Percentiles rank a stretch among this genome's conserved stretches.
phyloP scores from a whole-genome alignment of 2,888 invertebrate genomes.

The Drosophila stalkeri region DNA sequence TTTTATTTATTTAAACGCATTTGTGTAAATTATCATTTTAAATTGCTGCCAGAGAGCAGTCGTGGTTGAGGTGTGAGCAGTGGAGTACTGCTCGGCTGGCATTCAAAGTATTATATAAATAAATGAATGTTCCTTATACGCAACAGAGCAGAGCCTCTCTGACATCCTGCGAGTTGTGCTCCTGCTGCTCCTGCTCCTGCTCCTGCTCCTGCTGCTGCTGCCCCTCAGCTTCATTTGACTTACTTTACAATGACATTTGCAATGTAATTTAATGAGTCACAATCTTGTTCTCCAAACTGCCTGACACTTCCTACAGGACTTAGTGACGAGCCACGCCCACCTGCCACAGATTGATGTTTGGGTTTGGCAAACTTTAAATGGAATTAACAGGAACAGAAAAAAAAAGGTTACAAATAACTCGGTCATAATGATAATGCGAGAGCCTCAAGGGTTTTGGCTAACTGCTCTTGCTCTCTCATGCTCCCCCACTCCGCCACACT shows the following conservation, averaged over 20 bases:
- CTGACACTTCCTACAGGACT: conserved; percentile 71
- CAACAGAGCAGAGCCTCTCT: conserved; percentile 33
- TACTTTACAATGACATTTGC: conserved; percentile 81
- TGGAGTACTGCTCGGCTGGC: not conserved
- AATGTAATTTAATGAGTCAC: conserved; percentile 82
- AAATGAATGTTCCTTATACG: conserved; percentile 76
- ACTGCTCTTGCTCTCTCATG: not conserved
- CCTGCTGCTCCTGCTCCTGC: not conserved
- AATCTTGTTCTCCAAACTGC: conserved; percentile 78
- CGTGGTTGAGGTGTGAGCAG: conserved; percentile 9
- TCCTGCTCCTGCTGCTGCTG: not conserved
- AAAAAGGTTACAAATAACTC: conserved; percentile 61
- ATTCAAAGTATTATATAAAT: conserved; percentile 78
- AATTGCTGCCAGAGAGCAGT: conserved; percentile 71
- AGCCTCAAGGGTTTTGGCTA: conserved; percentile 9
- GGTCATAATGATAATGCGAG: conserved; percentile 50
- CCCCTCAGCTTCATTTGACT: conserved; percentile 61
- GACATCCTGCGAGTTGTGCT: conserved; percentile 24
- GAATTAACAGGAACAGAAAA: conserved; percentile 42
- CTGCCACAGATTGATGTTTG: conserved; percentile 73
- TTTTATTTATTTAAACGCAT: conserved; percentile 83
- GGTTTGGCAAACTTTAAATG: conserved; percentile 71
- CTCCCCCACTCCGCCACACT: not conserved
- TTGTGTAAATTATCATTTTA: conserved; percentile 84
- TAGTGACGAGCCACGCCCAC: conserved; percentile 13